Base-by-base conservation (phyloP, 2,113 vertebrate species). In the Condylura cristata region DNA sequence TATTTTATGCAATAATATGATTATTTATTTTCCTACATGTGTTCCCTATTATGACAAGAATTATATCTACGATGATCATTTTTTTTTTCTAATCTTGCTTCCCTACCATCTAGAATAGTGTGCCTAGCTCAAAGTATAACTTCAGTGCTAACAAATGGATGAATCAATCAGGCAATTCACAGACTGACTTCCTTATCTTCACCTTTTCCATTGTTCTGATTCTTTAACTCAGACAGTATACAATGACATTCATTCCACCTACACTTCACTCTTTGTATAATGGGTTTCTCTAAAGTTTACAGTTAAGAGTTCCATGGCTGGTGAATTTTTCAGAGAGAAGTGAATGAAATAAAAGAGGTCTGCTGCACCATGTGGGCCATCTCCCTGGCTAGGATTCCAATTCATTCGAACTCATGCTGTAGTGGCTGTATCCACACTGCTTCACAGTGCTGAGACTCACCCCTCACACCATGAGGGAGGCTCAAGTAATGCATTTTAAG, bases 61-160 rank as follows among this genome's bases (percentile, higher is more conserved):
- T 80, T 76, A 80, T 78, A 70, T 80, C n/a, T 63, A 8, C 58
- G 82, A 28, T 26, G 39, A 94, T 3, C 17, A 65, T 72, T 80
- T 79, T 92, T 89, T 89, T 65, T 70, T 53, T 66, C 74, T 80
- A 76, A 84, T 86, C 53, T 76, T 72, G 10, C 22, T 7, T 66
- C 28, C n/a, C 32, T 46, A 37, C 58, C 18, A 79, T 34, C 6
- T 39, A 80, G 37, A 83, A 37, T 28, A 71, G 18, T 89, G 17
- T 91, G 24, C 22, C 71, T 89, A 86, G 10, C 37, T 94, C 44
- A 87, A 86, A 91, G 41, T 22, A 56, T 66, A 79, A 84, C 68
- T 56, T 48, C 60, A 46, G 1, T 95, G 58, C 44, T 96, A 76
- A 83, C 84, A 87, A 93, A 75, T 86, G 48, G 58, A 41, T 83